A percentile compares a stretch with the other conserved stretches of the same genome.
Conservation (phyloP, 2,888 invertebrate genomes). For the Ectemnius cavifrons region DNA sequence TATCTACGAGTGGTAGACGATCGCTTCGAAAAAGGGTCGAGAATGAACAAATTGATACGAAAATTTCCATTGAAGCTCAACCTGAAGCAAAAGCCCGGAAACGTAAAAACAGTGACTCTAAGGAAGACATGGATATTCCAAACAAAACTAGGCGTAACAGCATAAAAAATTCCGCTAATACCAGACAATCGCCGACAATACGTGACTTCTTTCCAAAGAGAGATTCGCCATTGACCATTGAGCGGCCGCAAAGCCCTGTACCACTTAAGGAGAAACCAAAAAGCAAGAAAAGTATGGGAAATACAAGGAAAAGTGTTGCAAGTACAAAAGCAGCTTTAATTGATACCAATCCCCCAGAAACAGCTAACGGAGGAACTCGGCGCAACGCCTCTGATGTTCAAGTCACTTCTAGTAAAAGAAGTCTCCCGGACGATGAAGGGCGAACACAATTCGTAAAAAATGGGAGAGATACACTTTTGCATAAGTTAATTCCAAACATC, state of each 20-base stretch:
- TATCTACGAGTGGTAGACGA: conserved; percentile 21
- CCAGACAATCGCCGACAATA: conserved; percentile 19
- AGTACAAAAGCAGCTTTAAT: conserved; percentile 1
- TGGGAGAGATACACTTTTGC: neutral
- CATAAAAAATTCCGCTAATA: neutral
- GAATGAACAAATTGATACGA: neutral
- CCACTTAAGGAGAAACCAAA: too few relatives aligned
- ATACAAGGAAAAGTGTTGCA: neutral
- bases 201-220: conserved; percentile 2
- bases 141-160: conserved; percentile 2
- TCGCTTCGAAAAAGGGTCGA: neutral
- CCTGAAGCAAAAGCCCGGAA: neutral
- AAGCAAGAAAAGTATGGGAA: too few relatives aligned
- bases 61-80: neutral
- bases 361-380: neutral
- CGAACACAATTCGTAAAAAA: neutral
- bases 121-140: neutral
- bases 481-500: too few relatives aligned
- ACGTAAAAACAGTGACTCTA: conserved; percentile 20
- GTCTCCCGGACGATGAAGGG: too few relatives aligned
- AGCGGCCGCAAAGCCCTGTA: neutral
- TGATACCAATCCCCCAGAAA: neutral
- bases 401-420: neutral
- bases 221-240: conserved; percentile 9
- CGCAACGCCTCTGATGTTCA: neutral